Base-by-base conservation (phyloP, 2,113 vertebrate genomes). In the Callaeas wilsoni region DNA sequence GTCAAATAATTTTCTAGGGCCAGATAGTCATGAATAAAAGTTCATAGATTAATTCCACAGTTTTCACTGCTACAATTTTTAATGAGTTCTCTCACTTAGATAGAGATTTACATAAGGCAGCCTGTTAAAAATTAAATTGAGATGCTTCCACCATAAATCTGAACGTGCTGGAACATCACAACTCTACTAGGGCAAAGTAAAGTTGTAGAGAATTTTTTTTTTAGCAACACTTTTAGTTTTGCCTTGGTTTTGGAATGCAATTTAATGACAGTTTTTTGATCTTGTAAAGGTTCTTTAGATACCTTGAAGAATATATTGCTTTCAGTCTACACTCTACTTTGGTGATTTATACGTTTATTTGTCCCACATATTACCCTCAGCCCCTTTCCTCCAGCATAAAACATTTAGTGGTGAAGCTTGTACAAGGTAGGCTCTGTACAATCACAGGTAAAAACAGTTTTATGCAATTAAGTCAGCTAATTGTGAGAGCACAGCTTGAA, bases 1-100 rank as follows among this genome's bases (percentile, higher is more conserved):
- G 90, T 77, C 87, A 93, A 92, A 95, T 93, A 93, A 96, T 93
- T 73, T 95, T 91, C 79, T 79, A 56, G 88, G 88, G 71, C 73
- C 79, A 90, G 85, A 81, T n/a, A 95, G 73, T 92, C 35, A 88
- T 41, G 68, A 88, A 93, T 84, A 90, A 88, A 96, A 86, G 75
- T 90, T 94, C 79, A 78, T 16, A 71, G 69, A 86, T 95, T 90
- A 95, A 81, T 88, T 88, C 82, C 91, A 63, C 47, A n/a, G 33
- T 89, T 86, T 77, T 64, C 29, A 71, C 29, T 64, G 47, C 71
- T 86, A 56, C 27, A 78, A 9, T 94, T 93, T 80, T 92, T 83
- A 97, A 95, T 94, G 84, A 91, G 47, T 83, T 94, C 82, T 95
- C 67, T 70, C 82, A 93, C 74, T 96, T 93, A 71, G 65, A 85